These are phyloP conservation scores for Virgularia gustaviana DNA, from an alignment of 92 coral and sea anemone genomes.

Conservation along the genomic window DNA sequence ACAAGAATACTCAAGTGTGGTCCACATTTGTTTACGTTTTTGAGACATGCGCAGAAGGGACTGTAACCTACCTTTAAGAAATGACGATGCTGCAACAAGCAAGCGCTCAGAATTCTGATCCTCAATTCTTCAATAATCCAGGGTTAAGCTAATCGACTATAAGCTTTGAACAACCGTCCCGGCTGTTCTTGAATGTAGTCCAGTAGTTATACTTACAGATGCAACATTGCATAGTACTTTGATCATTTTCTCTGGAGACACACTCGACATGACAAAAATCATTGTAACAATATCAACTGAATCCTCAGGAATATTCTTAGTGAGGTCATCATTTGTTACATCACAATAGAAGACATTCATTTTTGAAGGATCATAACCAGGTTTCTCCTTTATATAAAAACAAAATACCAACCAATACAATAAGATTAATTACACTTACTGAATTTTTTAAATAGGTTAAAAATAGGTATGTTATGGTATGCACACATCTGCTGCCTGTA, in stretches of 20 bases:
- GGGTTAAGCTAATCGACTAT: neutral
- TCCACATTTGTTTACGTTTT: too few species aligned
- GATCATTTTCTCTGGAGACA: constrained; percentile 84
- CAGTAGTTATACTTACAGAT: constrained; percentile 59
- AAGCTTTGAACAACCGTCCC: too few species aligned
- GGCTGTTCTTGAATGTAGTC: too few species aligned
- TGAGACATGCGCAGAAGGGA: too few species aligned
- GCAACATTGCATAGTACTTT: constrained; percentile 65
- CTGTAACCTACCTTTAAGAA: too few species aligned
- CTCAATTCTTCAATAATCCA: too few species aligned
- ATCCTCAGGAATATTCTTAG: constrained; percentile 54
- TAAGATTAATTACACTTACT: neutral
- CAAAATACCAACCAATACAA: neutral
- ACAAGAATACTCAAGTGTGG: too few species aligned
- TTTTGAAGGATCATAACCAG: constrained; percentile 52
- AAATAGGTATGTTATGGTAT: neutral
- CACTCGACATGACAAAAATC: constrained; percentile 89
- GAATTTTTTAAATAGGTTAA: neutral
- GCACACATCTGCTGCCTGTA: too few species aligned
- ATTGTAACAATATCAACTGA: constrained; percentile 84
- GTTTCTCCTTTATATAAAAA: too few species aligned
- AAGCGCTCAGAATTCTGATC: too few species aligned
- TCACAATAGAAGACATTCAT: constrained; percentile 84
- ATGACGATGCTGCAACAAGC: too few species aligned
- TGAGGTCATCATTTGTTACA: constrained; percentile 69